A percentile compares a stretch with the other conserved stretches of the same genome.
Conservation (phyloP, 2,888 invertebrate species). For the Ditula angustiorana region DNA sequence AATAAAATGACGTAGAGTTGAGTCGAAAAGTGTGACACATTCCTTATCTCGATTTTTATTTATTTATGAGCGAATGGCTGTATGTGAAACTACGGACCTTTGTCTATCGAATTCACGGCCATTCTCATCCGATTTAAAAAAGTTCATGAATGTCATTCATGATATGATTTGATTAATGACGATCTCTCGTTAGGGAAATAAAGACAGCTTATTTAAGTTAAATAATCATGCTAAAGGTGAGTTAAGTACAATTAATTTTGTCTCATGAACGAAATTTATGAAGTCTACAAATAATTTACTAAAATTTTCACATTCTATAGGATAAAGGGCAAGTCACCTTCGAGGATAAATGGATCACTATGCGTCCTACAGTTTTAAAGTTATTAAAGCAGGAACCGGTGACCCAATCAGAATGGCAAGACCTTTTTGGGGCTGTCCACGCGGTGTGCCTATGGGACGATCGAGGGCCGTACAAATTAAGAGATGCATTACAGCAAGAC, state of each 20-base stretch:
- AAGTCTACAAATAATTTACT: slow-evolving; percentile 38
- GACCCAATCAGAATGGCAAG: slow-evolving; percentile 98
- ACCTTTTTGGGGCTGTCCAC: slow-evolving; percentile 98
- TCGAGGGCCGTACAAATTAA: slow-evolving; percentile 94
- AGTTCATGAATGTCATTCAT: slow-evolving; percentile 25
- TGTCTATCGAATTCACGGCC: slow-evolving; percentile 20
- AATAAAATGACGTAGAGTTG: too few species aligned
- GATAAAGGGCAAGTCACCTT: slow-evolving; percentile 94
- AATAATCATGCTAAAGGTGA: slow-evolving; percentile 65
- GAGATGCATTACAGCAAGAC: slow-evolving; percentile 95
- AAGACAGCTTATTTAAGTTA: slow-evolving; percentile 43
- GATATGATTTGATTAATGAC: slow-evolving; percentile 47
- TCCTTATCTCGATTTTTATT: not conserved
- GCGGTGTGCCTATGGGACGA: slow-evolving; percentile 99
- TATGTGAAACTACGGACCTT: not conserved
- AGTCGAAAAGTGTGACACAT: not conserved
- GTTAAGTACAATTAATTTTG: slow-evolving; percentile 14
- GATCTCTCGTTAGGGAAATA: slow-evolving; percentile 47
- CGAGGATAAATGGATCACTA: slow-evolving; percentile 98
- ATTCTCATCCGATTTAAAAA: slow-evolving; percentile 20
- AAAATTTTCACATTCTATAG: slow-evolving; percentile 67
- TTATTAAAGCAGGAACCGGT: slow-evolving; percentile 97
- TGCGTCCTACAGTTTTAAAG: slow-evolving; percentile 97
- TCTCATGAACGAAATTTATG: not conserved
- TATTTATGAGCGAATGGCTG: slow-evolving; percentile 20